phyloP scores from a whole-genome alignment of 2,888 invertebrate species.

The Odontomyia ornata region DNA sequence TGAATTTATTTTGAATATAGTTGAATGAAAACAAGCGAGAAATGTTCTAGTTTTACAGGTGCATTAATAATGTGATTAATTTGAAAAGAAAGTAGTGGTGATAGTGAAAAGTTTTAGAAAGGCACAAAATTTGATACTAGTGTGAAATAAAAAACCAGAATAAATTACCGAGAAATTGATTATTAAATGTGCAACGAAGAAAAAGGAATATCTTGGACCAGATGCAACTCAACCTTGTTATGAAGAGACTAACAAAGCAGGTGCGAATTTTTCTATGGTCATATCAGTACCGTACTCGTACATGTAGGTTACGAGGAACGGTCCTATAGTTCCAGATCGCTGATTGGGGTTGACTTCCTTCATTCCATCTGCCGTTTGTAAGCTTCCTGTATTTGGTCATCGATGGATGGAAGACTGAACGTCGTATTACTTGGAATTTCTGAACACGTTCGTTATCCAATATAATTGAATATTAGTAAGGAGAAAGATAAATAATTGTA shows the following conservation, averaged over 20 bases:
- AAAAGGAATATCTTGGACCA: not conserved
- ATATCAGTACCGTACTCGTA: not conserved
- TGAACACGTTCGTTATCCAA: conserved; percentile 3
- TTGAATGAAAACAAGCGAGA: not conserved
- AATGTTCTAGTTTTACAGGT: conserved; percentile 1
- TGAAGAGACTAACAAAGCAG: conserved; percentile 30
- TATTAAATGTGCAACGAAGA: not conserved
- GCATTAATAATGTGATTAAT: not conserved
- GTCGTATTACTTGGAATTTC: conserved; percentile 4
- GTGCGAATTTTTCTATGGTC: not conserved
- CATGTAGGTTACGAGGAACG: not conserved
- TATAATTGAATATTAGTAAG: not conserved
- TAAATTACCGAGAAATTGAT: not conserved
- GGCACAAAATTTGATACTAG: not conserved
- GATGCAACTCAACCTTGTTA: not conserved
- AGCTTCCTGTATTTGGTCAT: conserved; percentile 7
- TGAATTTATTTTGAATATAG: not conserved
- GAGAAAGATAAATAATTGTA: not conserved
- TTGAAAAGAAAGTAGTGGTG: conserved; percentile 3
- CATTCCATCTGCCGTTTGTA: not conserved
- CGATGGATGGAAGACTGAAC: not conserved
- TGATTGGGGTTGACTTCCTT: conserved; percentile 40
- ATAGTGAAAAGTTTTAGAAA: conserved; percentile 12
- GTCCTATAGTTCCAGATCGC: conserved; percentile 19
- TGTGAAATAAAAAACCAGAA: not conserved